Evolutionary conservation across 2,113 vertebrate species (phyloP).

Genomic region (Poeciliopsis turrubarensis): DNA sequence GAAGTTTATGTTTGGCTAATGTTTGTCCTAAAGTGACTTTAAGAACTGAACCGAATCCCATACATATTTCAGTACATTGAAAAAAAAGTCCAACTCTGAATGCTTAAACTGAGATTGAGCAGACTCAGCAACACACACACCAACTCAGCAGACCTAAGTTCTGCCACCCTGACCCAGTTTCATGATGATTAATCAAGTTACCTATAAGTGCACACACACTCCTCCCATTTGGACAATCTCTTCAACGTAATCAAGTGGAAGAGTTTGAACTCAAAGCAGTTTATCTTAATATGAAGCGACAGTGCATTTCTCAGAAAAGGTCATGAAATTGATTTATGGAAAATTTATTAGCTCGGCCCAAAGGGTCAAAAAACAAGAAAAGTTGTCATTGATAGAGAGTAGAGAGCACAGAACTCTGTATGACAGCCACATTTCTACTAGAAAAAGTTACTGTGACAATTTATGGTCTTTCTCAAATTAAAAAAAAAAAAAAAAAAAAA

Average conservation of each 20-base stretch:
- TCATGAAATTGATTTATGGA: neutral
- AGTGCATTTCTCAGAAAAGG: neutral
- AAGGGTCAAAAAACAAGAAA: neutral
- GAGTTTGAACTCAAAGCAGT: neutral
- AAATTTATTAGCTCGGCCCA: neutral
- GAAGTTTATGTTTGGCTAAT: neutral
- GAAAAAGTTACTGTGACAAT: neutral
- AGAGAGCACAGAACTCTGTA: neutral
- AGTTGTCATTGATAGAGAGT: no score
- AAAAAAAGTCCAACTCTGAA: slow-evolving; percentile 1
- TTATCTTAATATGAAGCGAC: neutral
- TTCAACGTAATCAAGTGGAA: neutral
- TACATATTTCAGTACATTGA: slow-evolving; percentile 39
- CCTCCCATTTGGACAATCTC: neutral
- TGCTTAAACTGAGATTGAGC: neutral
- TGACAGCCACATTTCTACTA: neutral
- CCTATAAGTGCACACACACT: neutral
- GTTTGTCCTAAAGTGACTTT: slow-evolving; percentile 8
- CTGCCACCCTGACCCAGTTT: slow-evolving; percentile 31
- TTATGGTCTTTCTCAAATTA: no score
- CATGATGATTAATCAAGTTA: neutral
- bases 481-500: no score
- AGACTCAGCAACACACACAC: slow-evolving; percentile 30
- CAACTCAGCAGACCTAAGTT: slow-evolving; percentile 30
- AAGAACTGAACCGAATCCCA: neutral